Evolutionary conservation across 2,888 invertebrate species (phyloP), one percentile per base, ranked within the genome.

Genomic region (Drosophila melanosoma): DNA sequence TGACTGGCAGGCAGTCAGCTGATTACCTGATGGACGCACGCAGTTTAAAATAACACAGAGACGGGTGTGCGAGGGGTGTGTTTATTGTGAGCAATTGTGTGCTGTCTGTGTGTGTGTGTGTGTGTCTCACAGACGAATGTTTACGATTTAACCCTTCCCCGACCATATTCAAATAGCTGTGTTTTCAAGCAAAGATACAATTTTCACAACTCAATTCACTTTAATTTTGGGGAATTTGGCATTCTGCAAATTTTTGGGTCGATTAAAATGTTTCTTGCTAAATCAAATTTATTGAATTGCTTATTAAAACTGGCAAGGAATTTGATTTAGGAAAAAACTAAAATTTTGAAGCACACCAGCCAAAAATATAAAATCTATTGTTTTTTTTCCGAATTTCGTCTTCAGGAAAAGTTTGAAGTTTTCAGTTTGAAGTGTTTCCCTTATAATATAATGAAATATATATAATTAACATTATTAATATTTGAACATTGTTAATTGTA

Each of bases 11-110:
- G 10, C n/a, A 23, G 38, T 36, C 52, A 58, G 54, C 35, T 33
- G 56, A 54, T 56, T 40, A 42, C 35, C 53, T 76, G 77, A 75
- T 76, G 76, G 59, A 63, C 48, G 62, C 42, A 56, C 65, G 64
- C 61, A 59, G 54, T 38, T 57, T 67, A 63, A 72, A 78, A 76
- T 78, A 8, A 45, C 45, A 15, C 15, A 17, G 20, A 15, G 15
- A 29, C 5, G 12, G 26, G 26, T 10, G 36, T 23, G 8, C 4
- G 10, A 1, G 26, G 12, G 42, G 15, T 20, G 17, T n/a, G 15
- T 23, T 57, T 2, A 15, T 2, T 20, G 33, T 23, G 23, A 23
- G 10, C 15, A 12, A n/a, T 4, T 38, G 17, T 17, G 17, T 17
- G 17, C 38, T 38, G 17, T 38, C 8, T 15, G 8, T 38, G 38